Evolutionary conservation across 2,888 invertebrate genomes (phyloP).

Genomic region (Aleiodes leptofemur): DNA sequence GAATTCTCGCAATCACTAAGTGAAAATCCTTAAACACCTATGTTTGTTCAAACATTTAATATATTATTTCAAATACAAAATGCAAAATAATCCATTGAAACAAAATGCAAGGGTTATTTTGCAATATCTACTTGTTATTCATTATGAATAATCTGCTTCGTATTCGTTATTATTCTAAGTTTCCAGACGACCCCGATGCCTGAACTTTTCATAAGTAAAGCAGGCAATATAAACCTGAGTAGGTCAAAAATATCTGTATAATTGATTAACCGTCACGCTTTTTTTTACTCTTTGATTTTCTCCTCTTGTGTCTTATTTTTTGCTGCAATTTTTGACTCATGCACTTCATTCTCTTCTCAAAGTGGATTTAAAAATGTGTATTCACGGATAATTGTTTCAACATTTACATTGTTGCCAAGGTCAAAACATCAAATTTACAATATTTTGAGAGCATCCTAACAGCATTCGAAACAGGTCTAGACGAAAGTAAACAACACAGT

Average conservation of each 20-base stretch:
- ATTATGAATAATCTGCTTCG: constrained; percentile 57
- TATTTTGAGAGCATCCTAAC: no score
- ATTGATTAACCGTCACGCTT: constrained; percentile 51
- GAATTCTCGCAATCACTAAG: constrained; percentile 7
- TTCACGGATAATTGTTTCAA: no score
- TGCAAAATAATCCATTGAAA: constrained; percentile 57
- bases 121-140: constrained; percentile 55
- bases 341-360: not conserved
- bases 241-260: constrained; percentile 52
- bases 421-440: no score
- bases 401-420: no score
- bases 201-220: constrained; percentile 59
- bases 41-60: constrained; percentile 20
- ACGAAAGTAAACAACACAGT: no score
- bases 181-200: constrained; percentile 56
- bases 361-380: no score
- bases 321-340: not conserved
- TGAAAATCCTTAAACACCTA: constrained; percentile 16
- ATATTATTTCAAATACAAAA: constrained; percentile 52
- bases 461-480: no score
- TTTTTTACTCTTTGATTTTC: constrained; percentile 32
- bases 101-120: constrained; percentile 48
- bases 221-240: constrained; percentile 51
- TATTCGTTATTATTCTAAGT: constrained; percentile 56
- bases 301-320: not conserved